Evolutionary conservation across 2,113 vertebrate species (phyloP), one percentile per base, ranked within the genome.

Genomic region (Brachyistius frenatus): DNA sequence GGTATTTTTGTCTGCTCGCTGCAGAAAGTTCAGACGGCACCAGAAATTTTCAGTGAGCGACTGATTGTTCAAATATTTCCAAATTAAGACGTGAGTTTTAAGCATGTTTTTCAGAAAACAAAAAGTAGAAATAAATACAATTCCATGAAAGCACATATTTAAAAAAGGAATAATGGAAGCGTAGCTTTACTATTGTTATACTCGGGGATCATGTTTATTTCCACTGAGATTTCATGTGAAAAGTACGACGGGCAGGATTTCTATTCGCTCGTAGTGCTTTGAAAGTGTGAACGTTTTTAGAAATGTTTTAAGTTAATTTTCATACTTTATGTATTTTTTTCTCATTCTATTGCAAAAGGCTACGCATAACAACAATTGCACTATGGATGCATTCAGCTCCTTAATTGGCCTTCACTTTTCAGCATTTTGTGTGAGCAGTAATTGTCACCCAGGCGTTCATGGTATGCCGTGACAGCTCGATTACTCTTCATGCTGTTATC

Each of bases 191-290:
- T 14, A 7, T 4, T 13, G 13, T 7, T 58, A 7, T n/a, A 37
- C 7, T 10, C 23, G 3, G 9, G 39, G 46, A 75, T 23, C 9
- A 47, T 13, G 39, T 46, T 37, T 55, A 33, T 54, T 67, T 41
- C 33, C 46, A 16, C 3, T 7, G 31, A 66, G 41, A 55, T 23
- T 4, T 55, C 15, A 31, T 50, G 14, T 41, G 37, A 66, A 37
- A 41, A 44, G 10, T 39, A 13, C 52, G 13, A 11, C 10, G 31
- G 31, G 4, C 0, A 31, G 23, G 31, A 66, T 37, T 58, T 30
- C 47, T 57, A 41, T 73, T 80, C 71, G 41, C n/a, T 39, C 66
- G 83, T 41, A 61, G 44, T 31, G 66, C 52, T 75, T 55, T 54
- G 16, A 57, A 78, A 68, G 53, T 63, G 54, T 56, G 13, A 73